Evolutionary conservation across 2,797 vertebrate species (phyloP).

Genomic region (Lacerta viridis): DNA sequence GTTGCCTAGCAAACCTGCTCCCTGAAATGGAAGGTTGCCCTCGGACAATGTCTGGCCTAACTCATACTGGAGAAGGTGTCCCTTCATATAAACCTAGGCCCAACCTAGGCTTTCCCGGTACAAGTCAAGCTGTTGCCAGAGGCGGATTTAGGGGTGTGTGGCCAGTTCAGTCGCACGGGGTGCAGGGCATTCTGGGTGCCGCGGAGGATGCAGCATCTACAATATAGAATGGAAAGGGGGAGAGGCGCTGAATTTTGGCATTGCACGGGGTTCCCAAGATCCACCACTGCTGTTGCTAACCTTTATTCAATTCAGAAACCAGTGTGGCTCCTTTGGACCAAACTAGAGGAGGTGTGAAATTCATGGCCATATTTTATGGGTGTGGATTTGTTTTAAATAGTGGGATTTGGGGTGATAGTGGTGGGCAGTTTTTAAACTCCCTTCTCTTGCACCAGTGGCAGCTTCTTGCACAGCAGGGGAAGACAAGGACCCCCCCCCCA

Average conservation of each 20-base stretch:
- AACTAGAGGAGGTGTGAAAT: background rate
- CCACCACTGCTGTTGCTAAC: no score
- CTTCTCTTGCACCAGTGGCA: background rate
- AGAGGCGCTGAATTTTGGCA: no score
- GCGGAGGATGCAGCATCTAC: no score
- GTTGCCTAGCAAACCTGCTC: background rate
- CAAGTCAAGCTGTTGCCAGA: background rate
- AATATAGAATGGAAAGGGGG: no score
- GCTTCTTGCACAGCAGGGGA: background rate
- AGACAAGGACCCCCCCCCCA: no score
- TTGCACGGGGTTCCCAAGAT: no score
- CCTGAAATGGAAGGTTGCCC: background rate
- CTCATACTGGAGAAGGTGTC: background rate
- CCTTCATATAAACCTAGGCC: background rate
- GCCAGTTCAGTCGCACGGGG: no score
- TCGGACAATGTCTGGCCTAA: no score
- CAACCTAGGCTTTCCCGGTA: background rate
- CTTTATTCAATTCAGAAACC: background rate
- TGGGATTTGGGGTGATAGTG: background rate
- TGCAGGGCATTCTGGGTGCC: no score
- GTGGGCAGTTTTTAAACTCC: background rate
- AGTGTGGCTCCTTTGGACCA: background rate
- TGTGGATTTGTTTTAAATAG: background rate
- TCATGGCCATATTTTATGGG: background rate
- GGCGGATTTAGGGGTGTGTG: no score